phyloP scores from a whole-genome alignment of 2,888 invertebrate genomes.

The Theretra japonica region DNA sequence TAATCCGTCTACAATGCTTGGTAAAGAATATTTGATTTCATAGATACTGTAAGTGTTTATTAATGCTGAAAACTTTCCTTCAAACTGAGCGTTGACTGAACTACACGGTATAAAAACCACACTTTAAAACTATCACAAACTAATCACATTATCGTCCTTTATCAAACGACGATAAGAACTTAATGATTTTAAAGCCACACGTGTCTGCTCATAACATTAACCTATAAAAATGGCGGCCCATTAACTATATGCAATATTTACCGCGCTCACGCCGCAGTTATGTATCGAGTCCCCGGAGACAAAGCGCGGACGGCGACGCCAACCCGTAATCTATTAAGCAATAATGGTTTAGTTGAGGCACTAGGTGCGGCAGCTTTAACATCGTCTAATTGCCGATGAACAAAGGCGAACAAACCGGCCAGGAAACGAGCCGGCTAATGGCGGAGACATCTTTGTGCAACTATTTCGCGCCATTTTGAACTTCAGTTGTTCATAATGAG shows the following conservation, averaged over 20 bases:
- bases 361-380: slow-evolving; percentile 42
- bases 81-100: no score
- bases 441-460: slow-evolving; percentile 60
- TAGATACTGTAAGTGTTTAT: no score
- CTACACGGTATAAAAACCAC: no score
- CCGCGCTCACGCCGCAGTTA: slow-evolving; percentile 37
- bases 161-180: no score
- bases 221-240: no score
- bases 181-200: slow-evolving; percentile 1
- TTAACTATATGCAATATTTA: not conserved
- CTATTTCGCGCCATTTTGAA: slow-evolving; percentile 42
- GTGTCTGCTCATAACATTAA: not conserved
- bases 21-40: no score
- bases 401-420: slow-evolving; percentile 68
- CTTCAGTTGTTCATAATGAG: slow-evolving; percentile 21
- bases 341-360: slow-evolving; percentile 55
- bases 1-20: no score
- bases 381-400: slow-evolving; percentile 69
- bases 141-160: no score
- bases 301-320: slow-evolving; percentile 57
- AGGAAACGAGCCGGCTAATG: slow-evolving; percentile 59
- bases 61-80: no score
- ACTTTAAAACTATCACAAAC: no score
- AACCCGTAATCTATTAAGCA: slow-evolving; percentile 73
- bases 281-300: slow-evolving; percentile 50